Base-by-base conservation (phyloP, 2,888 invertebrate genomes). In the Plagodis pulveraria region DNA sequence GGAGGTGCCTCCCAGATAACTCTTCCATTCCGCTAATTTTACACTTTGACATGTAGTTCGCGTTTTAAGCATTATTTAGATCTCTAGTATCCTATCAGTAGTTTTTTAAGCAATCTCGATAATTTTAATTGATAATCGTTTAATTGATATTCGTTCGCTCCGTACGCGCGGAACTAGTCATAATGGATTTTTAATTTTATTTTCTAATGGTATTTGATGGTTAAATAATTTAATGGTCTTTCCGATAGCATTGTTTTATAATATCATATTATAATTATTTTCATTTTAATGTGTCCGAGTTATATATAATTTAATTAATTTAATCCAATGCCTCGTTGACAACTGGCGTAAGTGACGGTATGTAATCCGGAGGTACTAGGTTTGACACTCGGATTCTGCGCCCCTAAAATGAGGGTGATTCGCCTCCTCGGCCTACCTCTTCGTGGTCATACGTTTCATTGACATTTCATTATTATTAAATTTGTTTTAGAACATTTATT, bases 1-100 rank as follows among this genome's bases (percentile, higher is more conserved):
- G 50, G 93, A 93, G 78, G 91, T 93, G 41, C 95, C 95, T 50
- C 93, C 95, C 58, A 92, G 93, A 93, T 93, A 93, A 91, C 59
- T 53, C 22, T 22, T 22, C 68, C 86, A 88, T 89, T 89, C 88
- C 87, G 83, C 65, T 88, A 84, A 74, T 76, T 80, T 80, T 80
- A 78, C 68, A 69, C 69, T 73, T 80, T 83, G 77, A 79, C 79
- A 63, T 66, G 61, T 6, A 69, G 72, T 73, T 67, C 63, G 69
- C 73, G 65, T 67, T 71, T 66, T 81, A 78, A 81, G 80, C 78
- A 74, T 81, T 76, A 74, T 72, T 78, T 84, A 86, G 86, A 87
- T 88, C 85, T 90, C 86, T 76, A 82, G 85, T 78, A 85, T 88
- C 89, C 83, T 89, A 82, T 71, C 62, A 63, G 62, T 69, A 71